Percentiles rank a stretch among this genome's conserved stretches.
These are phyloP conservation scores for Salarias fasciatus DNA, from an alignment of 2,797 vertebrate genomes.

Conservation along the genomic window DNA sequence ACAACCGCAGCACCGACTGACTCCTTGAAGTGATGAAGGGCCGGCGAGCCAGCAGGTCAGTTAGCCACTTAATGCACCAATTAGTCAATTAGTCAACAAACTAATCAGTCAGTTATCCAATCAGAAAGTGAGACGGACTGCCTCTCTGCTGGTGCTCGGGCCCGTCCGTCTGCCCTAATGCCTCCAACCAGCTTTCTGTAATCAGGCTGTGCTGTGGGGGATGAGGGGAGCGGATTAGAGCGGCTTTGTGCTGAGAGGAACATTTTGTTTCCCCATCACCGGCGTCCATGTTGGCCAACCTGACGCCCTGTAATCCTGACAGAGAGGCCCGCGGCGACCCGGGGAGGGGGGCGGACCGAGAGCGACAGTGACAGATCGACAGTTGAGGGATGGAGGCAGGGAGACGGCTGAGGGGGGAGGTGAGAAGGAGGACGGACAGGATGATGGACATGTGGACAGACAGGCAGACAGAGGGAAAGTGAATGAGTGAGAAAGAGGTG, in stretches of 20 bases:
- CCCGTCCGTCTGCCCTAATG: constrained; percentile 34
- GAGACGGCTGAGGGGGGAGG: not conserved
- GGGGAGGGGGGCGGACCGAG: constrained; percentile 5
- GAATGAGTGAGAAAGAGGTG: constrained; percentile 22
- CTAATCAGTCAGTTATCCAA: constrained; percentile 13
- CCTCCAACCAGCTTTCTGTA: constrained; percentile 58
- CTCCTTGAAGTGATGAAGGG: no score
- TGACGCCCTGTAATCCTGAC: constrained; percentile 72
- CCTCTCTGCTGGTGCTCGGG: not conserved
- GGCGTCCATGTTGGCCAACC: constrained; percentile 77
- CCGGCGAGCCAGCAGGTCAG: no score
- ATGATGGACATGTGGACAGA: constrained; percentile 27
- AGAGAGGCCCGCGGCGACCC: no score
- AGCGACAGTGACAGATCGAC: constrained; percentile 18
- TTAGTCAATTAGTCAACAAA: not conserved
- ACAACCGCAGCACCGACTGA: no score
- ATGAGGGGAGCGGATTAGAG: constrained; percentile 68
- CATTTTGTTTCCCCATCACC: constrained; percentile 81
- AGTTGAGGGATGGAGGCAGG: constrained; percentile 1
- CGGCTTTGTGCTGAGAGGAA: constrained; percentile 76
- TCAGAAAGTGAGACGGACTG: constrained; percentile 4
- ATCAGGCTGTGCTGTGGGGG: constrained; percentile 63
- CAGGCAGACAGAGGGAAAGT: constrained; percentile 26
- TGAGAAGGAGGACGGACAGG: constrained; percentile 16
- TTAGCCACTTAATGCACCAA: no score